Base-by-base conservation (phyloP, 2,113 vertebrate species). In the Psettodes erumei region DNA sequence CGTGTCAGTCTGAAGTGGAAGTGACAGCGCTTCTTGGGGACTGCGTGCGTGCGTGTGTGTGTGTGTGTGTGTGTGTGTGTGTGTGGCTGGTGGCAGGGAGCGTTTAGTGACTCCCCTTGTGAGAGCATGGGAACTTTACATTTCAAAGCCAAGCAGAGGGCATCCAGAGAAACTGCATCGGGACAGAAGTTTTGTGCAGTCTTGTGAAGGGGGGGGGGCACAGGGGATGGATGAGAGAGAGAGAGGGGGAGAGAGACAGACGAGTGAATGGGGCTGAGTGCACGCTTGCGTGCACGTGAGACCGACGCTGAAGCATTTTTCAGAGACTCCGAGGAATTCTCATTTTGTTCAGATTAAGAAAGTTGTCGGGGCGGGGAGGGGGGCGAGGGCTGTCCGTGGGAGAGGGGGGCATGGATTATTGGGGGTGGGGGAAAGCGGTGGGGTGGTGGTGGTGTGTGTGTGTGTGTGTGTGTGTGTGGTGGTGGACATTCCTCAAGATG, bases 401-500 rank as follows among this genome's bases (percentile, higher is more conserved):
- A 91, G 86, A 86, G 77, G 87, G 88, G 87, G 86, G 78, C 77
- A 73, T 90, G 89, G 89, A 92, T 94, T 92, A 92, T 93, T 92
- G 81, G 84, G 79, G 73, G 69, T 71, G 66, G 69, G 83, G 54
- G 58, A 51, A 32, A 65, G 72, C 6, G 2, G 27, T 2, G 35
- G 15, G 60, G 56, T n/a, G 54, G 15, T 28, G 51, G 25, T 28
- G 54, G 21, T 25, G 27, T n/a, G n/a, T n/a, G n/a, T n/a, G n/a
- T n/a, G n/a, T n/a, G n/a, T n/a, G n/a, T n/a, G n/a, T n/a, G n/a
- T n/a, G n/a, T n/a, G 27, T 86, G 84, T 88, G 70, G 77, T 84
- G 86, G 82, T 81, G 90, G 91, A 89, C 93, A 94, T 95, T 95
- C 94, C 93, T 92, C 71, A 88, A 91, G 92, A 95, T 94, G 92